phyloP scores from a whole-genome alignment of 1,140 invertebrate species.

The Drosophila lacteicornis region DNA sequence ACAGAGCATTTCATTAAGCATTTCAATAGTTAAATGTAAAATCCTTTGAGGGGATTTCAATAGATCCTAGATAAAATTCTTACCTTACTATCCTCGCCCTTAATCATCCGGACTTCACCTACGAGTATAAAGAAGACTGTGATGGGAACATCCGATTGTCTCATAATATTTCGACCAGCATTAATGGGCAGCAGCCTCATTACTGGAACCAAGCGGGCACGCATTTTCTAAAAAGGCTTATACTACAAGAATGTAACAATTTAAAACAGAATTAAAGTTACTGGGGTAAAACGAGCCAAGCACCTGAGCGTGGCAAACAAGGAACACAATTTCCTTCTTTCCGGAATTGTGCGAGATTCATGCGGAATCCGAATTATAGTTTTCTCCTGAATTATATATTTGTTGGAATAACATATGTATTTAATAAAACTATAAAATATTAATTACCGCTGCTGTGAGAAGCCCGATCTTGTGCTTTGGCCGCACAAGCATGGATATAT shows the following conservation, averaged over 20 bases:
- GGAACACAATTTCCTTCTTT: constrained; percentile 36
- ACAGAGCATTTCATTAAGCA: neutral
- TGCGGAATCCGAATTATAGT: constrained; percentile 46
- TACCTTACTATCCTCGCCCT: constrained; percentile 2
- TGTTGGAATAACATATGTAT: neutral
- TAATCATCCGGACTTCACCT: constrained; percentile 49
- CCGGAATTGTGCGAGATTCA: constrained; percentile 21
- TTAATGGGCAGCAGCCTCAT: constrained; percentile 31
- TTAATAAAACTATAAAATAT: neutral
- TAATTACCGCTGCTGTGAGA: constrained; percentile 34
- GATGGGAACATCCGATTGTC: constrained; percentile 27
- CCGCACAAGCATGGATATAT: constrained; percentile 21
- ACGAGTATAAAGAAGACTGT: constrained; percentile 44
- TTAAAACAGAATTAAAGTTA: neutral
- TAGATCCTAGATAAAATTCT: neutral
- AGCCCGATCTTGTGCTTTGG: constrained; percentile 28
- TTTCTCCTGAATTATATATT: constrained; percentile 44
- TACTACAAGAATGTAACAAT: neutral
- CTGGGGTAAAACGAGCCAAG: constrained; percentile 34
- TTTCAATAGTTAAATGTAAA: neutral
- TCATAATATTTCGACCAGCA: constrained; percentile 42
- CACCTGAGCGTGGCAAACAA: constrained; percentile 46
- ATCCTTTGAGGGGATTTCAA: too few relatives aligned
- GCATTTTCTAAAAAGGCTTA: constrained; percentile 33
- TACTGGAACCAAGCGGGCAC: constrained; percentile 53